Evolutionary conservation across 2,888 invertebrate genomes (phyloP).

Genomic region (Ypsolopha sequella): DNA sequence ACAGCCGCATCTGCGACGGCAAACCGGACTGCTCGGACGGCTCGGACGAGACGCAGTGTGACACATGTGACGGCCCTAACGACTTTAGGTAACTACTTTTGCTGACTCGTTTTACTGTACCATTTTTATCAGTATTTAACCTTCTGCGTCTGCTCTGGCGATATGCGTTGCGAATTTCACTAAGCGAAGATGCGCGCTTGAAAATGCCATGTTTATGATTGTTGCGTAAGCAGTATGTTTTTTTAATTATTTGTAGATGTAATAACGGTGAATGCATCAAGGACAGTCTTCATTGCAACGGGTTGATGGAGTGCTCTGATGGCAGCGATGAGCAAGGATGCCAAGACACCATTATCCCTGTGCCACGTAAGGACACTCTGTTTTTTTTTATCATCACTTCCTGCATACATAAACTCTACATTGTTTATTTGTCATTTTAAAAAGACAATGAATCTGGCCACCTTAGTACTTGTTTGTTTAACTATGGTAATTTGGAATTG

Average conservation of each 20-base stretch:
- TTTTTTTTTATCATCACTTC: no score
- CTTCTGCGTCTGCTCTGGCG: background rate
- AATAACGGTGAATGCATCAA: constrained; percentile 59
- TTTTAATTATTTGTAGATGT: constrained; percentile 39
- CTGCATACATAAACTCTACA: no score
- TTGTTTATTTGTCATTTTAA: no score
- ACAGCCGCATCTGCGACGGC: constrained; percentile 70
- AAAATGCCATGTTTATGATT: constrained; percentile 1
- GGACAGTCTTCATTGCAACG: constrained; percentile 64
- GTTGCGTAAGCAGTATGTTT: background rate
- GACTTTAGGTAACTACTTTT: constrained; percentile 45
- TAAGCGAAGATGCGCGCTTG: background rate
- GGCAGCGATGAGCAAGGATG: constrained; percentile 68
- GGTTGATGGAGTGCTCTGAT: constrained; percentile 67
- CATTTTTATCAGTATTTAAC: background rate
- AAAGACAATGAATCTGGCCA: no score
- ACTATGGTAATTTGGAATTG: no score
- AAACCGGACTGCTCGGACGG: constrained; percentile 70
- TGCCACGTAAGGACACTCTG: constrained; percentile 24
- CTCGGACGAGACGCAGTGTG: constrained; percentile 64
- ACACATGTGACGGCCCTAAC: constrained; percentile 32
- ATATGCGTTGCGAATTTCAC: background rate
- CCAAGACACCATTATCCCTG: constrained; percentile 29
- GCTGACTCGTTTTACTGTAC: background rate
- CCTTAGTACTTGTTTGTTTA: no score